Base-by-base conservation (phyloP, 2,888 invertebrate species). In the Nymphalis c-album region DNA sequence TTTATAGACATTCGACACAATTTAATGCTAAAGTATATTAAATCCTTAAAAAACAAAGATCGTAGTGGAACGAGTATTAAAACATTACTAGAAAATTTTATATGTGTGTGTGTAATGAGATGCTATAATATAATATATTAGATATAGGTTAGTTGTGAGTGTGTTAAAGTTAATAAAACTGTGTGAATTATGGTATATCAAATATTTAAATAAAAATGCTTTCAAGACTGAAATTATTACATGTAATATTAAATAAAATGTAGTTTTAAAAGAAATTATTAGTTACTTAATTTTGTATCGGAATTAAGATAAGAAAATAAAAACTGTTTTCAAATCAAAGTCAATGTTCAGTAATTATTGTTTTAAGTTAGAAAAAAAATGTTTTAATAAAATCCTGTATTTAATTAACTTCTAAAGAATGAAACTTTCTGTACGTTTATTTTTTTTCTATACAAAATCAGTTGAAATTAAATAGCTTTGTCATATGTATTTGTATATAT, bases 221-320 rank as follows among this genome's bases (percentile, higher is more conserved):
- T 48, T 64, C 51, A 64, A 64, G 64, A 64, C 64, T 64, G 64
- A 64, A 22, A 18, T n/a, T 31, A 64, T 35, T 51, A 64, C 17
- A 35, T 20, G 18, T 45, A 13, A 40, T 3, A 18, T 10, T 50
- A 50, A 50, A 50, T 18, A 40, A 6, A 40, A 31, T 31, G 35
- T 40, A 22, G 17, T 22, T 10, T 53, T 62, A 53, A 22, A 22
- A 45, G 13, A 51, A 0, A 22, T 18, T 62, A 26, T 46, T 47
- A 47, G 46, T 22, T 57, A 57, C 26, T 26, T 26, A 31, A 31
- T 31, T 31, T 31, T 31, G 26, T 31, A 31, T 31, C 26, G 26
- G 26, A 31, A 31, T 6, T 31, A 31, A 5, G 26, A 31, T 31
- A 31, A 13, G 8, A 10, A 40, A 40, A 40, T 47, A 47, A 47